Evolutionary conservation across 2,888 invertebrate species (phyloP).

Genomic region (Zootermopsis nevadensis): DNA sequence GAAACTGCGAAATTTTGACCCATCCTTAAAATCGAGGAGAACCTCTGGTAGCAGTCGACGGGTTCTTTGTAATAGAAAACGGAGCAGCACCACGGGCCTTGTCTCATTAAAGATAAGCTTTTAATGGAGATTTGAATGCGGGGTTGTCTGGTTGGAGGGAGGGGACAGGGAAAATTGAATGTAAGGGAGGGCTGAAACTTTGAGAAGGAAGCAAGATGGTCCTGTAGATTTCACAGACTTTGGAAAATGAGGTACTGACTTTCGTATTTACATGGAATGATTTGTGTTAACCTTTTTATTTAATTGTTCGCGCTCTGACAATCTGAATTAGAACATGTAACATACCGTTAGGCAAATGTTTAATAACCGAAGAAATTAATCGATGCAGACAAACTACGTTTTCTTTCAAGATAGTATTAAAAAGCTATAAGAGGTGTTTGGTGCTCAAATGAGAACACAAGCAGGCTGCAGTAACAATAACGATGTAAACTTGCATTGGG

Average conservation of each 20-base stretch:
- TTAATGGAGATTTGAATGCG: conserved; percentile 31
- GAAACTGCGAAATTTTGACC: not conserved
- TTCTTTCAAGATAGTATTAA: too few species aligned
- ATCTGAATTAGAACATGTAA: too few species aligned
- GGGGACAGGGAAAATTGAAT: not conserved
- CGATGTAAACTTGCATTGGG: too few species aligned
- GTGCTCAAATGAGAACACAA: too few species aligned
- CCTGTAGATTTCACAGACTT: not conserved
- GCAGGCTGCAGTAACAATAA: too few species aligned
- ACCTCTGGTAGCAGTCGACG: not conserved
- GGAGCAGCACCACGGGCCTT: not conserved
- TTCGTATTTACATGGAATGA: too few species aligned
- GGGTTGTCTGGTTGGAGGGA: not conserved
- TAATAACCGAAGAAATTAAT: too few species aligned
- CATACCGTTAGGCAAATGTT: too few species aligned
- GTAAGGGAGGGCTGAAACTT: not conserved
- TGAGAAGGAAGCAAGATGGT: not conserved
- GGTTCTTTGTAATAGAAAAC: not conserved
- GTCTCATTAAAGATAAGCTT: conserved; percentile 28
- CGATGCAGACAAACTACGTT: too few species aligned
- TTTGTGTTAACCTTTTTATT: too few species aligned
- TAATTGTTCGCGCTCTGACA: too few species aligned
- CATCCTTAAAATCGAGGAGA: not conserved
- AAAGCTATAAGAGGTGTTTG: too few species aligned
- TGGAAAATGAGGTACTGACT: not conserved